Base-by-base conservation (phyloP, 1,140 invertebrate species). In the Pseudomyrmex dendroicus region DNA sequence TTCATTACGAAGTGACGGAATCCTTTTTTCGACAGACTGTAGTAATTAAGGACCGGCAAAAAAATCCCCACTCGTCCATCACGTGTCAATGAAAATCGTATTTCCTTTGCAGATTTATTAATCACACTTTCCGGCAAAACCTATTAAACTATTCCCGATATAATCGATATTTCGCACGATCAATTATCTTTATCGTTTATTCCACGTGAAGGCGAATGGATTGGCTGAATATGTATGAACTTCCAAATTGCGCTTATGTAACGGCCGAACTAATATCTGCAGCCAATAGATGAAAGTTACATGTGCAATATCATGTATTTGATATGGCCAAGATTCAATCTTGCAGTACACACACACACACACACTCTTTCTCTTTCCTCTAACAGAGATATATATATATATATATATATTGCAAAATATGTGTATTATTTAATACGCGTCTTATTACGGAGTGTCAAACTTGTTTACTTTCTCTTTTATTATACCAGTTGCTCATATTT, bases 71-170 rank as follows among this genome's bases (percentile, higher is more conserved):
- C 62, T 20, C 54, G 82, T 59, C 73, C 61, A 78, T 83, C 73
- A 74, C 44, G 46, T 66, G 73, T 74, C 72, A 83, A 66, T 83
- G 83, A 78, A 85, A 82, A 73, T 84, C 85, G 80, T 82, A 89
- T 88, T 86, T 86, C 80, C 87, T 64, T 68, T 73, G 13, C 83
- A 57, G 80, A 22, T 85, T 90, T 90, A 90, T 90, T 87, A 90
- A 90, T 90, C 84, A 86, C 73, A 10, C 54, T 61, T 57, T 84
- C 77, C 46, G 66, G 64, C 44, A 72, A 83, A 86, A 77, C 54
- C 80, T 56, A 72, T 84, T 84, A 87, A 89, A 80, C 82, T 76
- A 83, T 73, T 57, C 61, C 59, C 62, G 48, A 77, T 56, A 80
- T 80, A 80, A 64, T 50, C 82, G 63, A 56, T 68, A 77, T 68